phyloP scores from a whole-genome alignment of 2,113 vertebrate species.

The Polyodon spathula region DNA sequence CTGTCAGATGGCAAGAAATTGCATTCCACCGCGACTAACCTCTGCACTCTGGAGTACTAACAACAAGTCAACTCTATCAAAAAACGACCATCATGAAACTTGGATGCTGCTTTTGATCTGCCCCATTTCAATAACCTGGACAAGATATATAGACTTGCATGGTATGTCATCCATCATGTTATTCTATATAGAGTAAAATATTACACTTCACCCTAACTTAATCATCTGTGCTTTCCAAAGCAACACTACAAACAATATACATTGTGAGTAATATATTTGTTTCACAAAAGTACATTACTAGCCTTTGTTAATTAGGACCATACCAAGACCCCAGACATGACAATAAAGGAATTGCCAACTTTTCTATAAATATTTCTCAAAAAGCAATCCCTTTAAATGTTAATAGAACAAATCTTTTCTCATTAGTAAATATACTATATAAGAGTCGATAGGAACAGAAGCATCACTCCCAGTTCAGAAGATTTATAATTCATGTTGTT shows the following conservation, averaged over 20 bases:
- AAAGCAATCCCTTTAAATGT: too few relatives aligned
- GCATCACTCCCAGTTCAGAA: slow-evolving; percentile 50
- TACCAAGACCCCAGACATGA: too few relatives aligned
- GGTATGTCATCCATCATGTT: slow-evolving; percentile 43
- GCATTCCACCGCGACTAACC: slow-evolving; percentile 79
- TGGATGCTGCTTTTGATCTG: slow-evolving; percentile 66
- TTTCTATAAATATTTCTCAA: too few relatives aligned
- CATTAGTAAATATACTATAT: slow-evolving; percentile 8
- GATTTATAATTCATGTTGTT: slow-evolving; percentile 62
- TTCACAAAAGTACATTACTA: too few relatives aligned
- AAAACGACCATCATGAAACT: slow-evolving; percentile 68
- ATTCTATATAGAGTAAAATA: slow-evolving; percentile 40
- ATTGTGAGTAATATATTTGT: too few relatives aligned
- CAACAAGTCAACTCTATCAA: slow-evolving; percentile 72
- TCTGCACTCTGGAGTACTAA: slow-evolving; percentile 68
- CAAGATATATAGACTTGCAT: slow-evolving; percentile 10
- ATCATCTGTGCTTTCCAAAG: too few relatives aligned
- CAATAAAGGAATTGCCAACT: too few relatives aligned
- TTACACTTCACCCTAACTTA: slow-evolving; percentile 32
- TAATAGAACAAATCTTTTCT: slow-evolving; percentile 5
- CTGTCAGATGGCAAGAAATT: slow-evolving; percentile 93
- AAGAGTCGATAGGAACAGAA: slow-evolving; percentile 28
- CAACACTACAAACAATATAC: too few relatives aligned
- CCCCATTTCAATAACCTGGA: slow-evolving; percentile 64
- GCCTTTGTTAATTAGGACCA: too few relatives aligned